phyloP scores from a whole-genome alignment of 2,888 invertebrate genomes.

The Tortricodes alternella region DNA sequence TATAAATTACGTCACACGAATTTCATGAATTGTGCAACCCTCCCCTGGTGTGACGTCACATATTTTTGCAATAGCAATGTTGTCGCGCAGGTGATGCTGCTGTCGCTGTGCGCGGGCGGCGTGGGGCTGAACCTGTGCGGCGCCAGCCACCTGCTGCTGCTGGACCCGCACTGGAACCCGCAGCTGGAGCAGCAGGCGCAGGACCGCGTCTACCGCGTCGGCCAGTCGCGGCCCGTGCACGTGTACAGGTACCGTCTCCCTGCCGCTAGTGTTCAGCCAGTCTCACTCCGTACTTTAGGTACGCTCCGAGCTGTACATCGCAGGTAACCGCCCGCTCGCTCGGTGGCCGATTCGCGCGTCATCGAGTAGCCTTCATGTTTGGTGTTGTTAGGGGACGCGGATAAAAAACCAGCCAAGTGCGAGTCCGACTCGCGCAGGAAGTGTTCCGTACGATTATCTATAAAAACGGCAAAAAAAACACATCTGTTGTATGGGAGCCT shows the following conservation, averaged over 20 bases:
- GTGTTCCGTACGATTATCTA: too few species aligned
- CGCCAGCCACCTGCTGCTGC: slow-evolving; percentile 93
- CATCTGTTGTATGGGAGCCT: too few species aligned
- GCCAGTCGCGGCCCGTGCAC: slow-evolving; percentile 90
- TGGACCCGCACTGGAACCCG: slow-evolving; percentile 99
- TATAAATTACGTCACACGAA: too few species aligned
- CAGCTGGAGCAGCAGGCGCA: slow-evolving; percentile 97
- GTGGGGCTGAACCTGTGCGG: slow-evolving; percentile 97
- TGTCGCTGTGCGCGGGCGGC: slow-evolving; percentile 96
- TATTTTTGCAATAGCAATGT: too few species aligned
- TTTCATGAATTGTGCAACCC: too few species aligned
- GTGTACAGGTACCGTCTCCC: slow-evolving; percentile 87
- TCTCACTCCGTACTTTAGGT: background rate
- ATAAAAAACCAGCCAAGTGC: too few species aligned
- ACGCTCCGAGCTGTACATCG: background rate
- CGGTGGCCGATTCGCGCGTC: too few species aligned
- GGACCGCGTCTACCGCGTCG: slow-evolving; percentile 96
- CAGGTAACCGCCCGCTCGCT: background rate
- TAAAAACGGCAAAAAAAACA: too few species aligned
- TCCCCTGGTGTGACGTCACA: too few species aligned
- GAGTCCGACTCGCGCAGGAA: too few species aligned
- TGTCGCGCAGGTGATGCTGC: slow-evolving; percentile 84
- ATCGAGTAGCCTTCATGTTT: too few species aligned
- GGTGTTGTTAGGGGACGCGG: too few species aligned
- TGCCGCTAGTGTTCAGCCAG: background rate